These are phyloP conservation scores for Sialia sialis DNA, from an alignment of 2,113 vertebrate genomes.

Conservation along the genomic window DNA sequence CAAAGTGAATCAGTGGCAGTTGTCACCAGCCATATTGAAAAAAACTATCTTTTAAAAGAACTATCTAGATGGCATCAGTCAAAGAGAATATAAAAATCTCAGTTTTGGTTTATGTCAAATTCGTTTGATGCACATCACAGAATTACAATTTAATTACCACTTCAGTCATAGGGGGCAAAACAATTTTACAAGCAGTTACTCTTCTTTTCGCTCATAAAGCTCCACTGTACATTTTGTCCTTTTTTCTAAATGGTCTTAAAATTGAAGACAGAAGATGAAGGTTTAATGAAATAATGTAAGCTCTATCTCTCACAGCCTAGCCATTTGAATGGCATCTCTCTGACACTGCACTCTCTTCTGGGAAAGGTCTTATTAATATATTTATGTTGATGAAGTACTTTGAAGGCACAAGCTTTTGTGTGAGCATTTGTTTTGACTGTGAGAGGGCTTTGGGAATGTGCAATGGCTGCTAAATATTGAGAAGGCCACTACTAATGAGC, in stretches of 20 bases:
- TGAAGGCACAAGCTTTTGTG: not conserved
- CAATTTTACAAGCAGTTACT: not conserved
- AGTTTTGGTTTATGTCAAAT: not conserved
- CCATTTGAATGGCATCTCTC: slow-evolving; percentile 20
- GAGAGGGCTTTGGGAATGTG: not conserved
- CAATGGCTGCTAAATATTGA: not conserved
- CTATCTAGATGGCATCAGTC: not conserved
- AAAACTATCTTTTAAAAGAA: not conserved
- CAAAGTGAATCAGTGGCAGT: not conserved
- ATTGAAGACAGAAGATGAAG: not conserved
- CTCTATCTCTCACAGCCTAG: not conserved
- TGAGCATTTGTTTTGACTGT: slow-evolving; percentile 1
- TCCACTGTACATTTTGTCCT: not conserved
- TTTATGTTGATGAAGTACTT: slow-evolving; percentile 3
- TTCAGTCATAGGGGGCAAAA: not conserved
- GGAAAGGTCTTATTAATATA: slow-evolving; percentile 3
- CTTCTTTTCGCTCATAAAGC: not conserved
- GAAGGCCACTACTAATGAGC: not conserved
- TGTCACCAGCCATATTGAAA: not conserved
- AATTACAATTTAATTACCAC: slow-evolving; percentile 24
- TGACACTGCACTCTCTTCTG: not conserved
- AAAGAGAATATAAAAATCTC: not conserved
- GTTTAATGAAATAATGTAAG: slow-evolving; percentile 24
- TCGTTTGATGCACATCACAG: not conserved
- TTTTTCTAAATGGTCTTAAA: not conserved